Percentiles rank a stretch among this genome's conserved stretches.
Evolutionary conservation across 2,888 invertebrate genomes (phyloP).

Genomic region (Ophion costatus): DNA sequence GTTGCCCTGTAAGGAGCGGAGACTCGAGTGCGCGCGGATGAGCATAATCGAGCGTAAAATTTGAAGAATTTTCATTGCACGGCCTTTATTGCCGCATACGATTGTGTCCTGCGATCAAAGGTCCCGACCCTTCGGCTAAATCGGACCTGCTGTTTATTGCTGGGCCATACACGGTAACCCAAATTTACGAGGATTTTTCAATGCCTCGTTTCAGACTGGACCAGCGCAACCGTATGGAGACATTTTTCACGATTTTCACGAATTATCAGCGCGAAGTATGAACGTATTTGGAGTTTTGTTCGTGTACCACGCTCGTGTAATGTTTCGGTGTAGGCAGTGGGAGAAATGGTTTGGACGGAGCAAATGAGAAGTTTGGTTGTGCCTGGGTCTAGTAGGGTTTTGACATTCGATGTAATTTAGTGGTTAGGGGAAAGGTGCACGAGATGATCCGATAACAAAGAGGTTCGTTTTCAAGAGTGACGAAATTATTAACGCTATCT

Average conservation of each 20-base stretch:
- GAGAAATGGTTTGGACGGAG: neutral
- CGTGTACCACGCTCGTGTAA: neutral
- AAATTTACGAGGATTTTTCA: constrained; percentile 59
- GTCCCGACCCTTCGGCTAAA: constrained; percentile 24
- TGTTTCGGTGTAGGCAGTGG: neutral
- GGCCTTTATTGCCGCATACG: constrained; percentile 26
- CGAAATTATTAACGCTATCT: no score
- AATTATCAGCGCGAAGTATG: neutral
- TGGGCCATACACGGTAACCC: neutral
- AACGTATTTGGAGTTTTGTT: neutral
- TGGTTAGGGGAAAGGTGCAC: no score
- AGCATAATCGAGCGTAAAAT: constrained; percentile 83
- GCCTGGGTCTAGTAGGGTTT: no score
- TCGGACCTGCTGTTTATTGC: constrained; percentile 48
- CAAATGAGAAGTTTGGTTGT: neutral
- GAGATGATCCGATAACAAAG: no score
- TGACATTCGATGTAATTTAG: no score
- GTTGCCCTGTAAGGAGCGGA: constrained; percentile 20
- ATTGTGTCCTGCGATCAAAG: constrained; percentile 50
- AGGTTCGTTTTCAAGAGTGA: no score
- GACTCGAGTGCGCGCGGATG: constrained; percentile 1
- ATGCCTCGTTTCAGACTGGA: constrained; percentile 72
- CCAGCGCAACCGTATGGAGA: constrained; percentile 42
- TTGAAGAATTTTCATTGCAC: constrained; percentile 81
- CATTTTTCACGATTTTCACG: constrained; percentile 15